A percentile compares a stretch with the other conserved stretches of the same genome.
These are phyloP conservation scores for Corvus moneduloides DNA, from an alignment of 2,113 vertebrate species.

Conservation along the genomic window DNA sequence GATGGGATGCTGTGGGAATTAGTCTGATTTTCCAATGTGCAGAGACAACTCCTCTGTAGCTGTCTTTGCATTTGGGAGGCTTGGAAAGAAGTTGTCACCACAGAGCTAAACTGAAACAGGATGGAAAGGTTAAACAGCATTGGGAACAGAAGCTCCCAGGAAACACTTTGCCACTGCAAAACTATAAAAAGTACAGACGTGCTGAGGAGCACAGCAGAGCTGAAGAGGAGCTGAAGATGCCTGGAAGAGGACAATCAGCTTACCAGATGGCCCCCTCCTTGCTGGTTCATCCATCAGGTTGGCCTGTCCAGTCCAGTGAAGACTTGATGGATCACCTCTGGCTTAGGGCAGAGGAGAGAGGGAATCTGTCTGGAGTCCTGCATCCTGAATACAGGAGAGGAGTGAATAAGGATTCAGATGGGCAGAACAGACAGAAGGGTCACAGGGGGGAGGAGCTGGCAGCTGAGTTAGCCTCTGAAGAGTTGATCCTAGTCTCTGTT, in stretches of 20 bases:
- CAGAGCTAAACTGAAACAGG: not conserved
- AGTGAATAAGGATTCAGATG: not conserved
- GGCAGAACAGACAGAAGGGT: constrained; percentile 8
- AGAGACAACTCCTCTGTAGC: not conserved
- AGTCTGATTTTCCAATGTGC: not conserved
- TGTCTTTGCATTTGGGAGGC: not conserved
- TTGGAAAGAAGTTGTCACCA: not conserved
- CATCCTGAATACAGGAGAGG: constrained; percentile 49
- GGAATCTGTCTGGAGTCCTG: constrained; percentile 37
- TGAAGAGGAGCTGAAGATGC: constrained; percentile 49
- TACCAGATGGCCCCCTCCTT: constrained; percentile 20
- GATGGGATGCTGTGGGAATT: not conserved
- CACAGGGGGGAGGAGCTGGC: not conserved
- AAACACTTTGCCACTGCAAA: not conserved
- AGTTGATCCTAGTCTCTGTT: not conserved
- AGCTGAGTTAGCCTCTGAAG: not conserved
- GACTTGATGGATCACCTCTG: not conserved
- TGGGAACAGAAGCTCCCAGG: not conserved
- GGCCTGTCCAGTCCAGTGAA: constrained; percentile 23
- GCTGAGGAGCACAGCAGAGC: not conserved
- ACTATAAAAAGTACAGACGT: not conserved
- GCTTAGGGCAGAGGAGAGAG: constrained; percentile 34
- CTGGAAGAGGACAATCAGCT: constrained; percentile 22
- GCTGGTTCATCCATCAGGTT: constrained; percentile 5
- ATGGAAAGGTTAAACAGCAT: not conserved